Evolutionary conservation across 2,797 vertebrate genomes (phyloP).

Genomic region (Argya squamiceps): DNA sequence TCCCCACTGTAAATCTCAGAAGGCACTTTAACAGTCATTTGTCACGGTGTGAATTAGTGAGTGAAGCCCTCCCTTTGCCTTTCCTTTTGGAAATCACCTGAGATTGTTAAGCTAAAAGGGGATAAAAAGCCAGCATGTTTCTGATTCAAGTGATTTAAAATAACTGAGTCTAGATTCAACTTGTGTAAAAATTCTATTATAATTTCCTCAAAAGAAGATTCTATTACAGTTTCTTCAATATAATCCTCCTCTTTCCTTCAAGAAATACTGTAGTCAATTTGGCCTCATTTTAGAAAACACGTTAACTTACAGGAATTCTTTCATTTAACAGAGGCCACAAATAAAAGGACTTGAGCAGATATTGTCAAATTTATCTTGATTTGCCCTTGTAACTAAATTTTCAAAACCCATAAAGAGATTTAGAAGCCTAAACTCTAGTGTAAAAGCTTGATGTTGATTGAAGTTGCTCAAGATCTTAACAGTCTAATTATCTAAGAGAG

Average conservation of each 20-base stretch:
- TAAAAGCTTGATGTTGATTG: background rate
- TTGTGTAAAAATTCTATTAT: background rate
- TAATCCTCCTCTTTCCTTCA: background rate
- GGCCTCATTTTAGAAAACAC: background rate
- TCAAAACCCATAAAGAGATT: background rate
- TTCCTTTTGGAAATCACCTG: conserved; percentile 47
- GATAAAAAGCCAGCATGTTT: conserved; percentile 19
- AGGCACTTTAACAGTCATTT: conserved; percentile 53
- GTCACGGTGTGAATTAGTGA: conserved; percentile 49
- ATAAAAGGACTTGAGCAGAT: background rate
- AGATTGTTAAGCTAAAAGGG: conserved; percentile 9
- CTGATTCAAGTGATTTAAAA: conserved; percentile 24
- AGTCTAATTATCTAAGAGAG: background rate
- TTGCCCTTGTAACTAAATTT: background rate
- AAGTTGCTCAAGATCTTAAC: background rate
- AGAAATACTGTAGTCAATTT: background rate
- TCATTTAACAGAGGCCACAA: background rate
- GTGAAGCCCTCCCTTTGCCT: conserved; percentile 31
- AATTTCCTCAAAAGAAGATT: conserved; percentile 30
- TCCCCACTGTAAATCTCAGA: conserved; percentile 38
- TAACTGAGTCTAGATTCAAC: conserved; percentile 2
- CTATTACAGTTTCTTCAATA: background rate
- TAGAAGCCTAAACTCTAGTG: background rate
- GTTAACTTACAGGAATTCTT: background rate
- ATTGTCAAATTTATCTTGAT: background rate